phyloP scores from a whole-genome alignment of 2,888 invertebrate genomes.

The Cybosia mesomella region DNA sequence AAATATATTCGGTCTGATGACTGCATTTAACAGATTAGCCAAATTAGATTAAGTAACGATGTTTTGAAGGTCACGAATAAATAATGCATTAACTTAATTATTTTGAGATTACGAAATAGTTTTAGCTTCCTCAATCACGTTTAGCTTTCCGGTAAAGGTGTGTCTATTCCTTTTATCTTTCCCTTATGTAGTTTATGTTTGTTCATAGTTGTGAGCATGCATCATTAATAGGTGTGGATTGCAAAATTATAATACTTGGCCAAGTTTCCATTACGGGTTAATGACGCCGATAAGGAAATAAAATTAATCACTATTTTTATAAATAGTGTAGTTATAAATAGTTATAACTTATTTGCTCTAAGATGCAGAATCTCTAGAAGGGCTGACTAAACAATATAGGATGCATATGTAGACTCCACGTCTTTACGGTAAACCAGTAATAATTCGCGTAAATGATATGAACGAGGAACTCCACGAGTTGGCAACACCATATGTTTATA shows the following conservation, averaged over 20 bases:
- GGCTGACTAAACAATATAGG: not conserved
- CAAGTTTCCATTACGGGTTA: slow-evolving; percentile 17
- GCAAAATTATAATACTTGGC: not conserved
- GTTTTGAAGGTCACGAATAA: slow-evolving; percentile 4
- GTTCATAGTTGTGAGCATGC: slow-evolving; percentile 37
- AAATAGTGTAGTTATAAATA: too few species aligned
- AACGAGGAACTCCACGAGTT: slow-evolving; percentile 33
- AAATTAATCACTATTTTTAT: not conserved
- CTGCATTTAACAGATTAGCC: slow-evolving; percentile 4
- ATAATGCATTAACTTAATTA: not conserved
- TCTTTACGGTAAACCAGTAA: slow-evolving; percentile 16
- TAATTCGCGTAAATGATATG: slow-evolving; percentile 21
- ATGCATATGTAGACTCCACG: not conserved
- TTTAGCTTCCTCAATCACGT: slow-evolving; percentile 8
- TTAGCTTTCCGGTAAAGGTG: slow-evolving; percentile 32
- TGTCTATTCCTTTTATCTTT: slow-evolving; percentile 26
- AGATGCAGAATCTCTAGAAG: not conserved
- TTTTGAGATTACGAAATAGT: not conserved
- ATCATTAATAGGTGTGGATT: slow-evolving; percentile 17
- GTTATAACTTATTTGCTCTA: too few species aligned
- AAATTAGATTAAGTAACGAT: not conserved
- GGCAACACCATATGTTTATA: slow-evolving; percentile 49
- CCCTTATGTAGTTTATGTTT: slow-evolving; percentile 31
- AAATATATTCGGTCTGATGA: slow-evolving; percentile 4
- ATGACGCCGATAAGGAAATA: slow-evolving; percentile 9